These are phyloP conservation scores for Catajapyx aquilonaris DNA, from an alignment of 1,140 invertebrate genomes.

Conservation along the genomic window DNA sequence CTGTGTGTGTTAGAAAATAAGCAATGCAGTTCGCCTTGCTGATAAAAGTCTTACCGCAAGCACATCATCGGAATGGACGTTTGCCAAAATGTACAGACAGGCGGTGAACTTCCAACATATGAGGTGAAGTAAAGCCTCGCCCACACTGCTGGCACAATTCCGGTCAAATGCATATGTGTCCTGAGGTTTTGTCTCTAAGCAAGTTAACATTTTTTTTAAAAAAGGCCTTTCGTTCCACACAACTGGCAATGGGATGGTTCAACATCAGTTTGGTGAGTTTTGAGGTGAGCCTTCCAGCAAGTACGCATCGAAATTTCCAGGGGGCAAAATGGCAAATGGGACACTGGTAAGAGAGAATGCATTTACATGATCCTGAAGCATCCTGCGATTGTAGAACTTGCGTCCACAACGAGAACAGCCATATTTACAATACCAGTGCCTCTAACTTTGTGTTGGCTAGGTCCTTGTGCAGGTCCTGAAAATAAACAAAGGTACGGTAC, in stretches of 20 bases:
- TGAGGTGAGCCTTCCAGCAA: constrained; percentile 11
- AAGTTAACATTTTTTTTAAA: constrained; percentile 9
- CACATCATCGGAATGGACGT: constrained; percentile 8
- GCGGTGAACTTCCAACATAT: neutral
- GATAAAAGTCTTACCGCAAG: constrained; percentile 13
- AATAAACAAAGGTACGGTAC: too few species aligned
- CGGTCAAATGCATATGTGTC: constrained; percentile 11
- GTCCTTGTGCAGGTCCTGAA: too few species aligned
- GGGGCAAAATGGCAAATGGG: constrained; percentile 10
- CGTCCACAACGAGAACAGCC: too few species aligned
- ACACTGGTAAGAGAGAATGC: constrained; percentile 10
- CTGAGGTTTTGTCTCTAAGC: constrained; percentile 10
- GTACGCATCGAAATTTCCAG: constrained; percentile 11
- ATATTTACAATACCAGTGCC: too few species aligned
- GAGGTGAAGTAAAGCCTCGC: constrained; percentile 10
- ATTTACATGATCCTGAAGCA: constrained; percentile 12
- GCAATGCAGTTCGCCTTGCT: constrained; percentile 10
- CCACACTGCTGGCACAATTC: constrained; percentile 11
- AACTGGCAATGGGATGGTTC: constrained; percentile 9
- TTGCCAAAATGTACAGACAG: too few species aligned
- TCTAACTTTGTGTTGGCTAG: too few species aligned
- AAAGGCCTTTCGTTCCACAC: constrained; percentile 11
- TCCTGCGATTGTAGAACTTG: too few species aligned
- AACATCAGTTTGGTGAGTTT: constrained; percentile 10
- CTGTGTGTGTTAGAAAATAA: constrained; percentile 8